Evolutionary conservation across 2,888 invertebrate genomes (phyloP), one percentile per base, ranked within the genome.

Genomic region (Drosophila austrosaltans): DNA sequence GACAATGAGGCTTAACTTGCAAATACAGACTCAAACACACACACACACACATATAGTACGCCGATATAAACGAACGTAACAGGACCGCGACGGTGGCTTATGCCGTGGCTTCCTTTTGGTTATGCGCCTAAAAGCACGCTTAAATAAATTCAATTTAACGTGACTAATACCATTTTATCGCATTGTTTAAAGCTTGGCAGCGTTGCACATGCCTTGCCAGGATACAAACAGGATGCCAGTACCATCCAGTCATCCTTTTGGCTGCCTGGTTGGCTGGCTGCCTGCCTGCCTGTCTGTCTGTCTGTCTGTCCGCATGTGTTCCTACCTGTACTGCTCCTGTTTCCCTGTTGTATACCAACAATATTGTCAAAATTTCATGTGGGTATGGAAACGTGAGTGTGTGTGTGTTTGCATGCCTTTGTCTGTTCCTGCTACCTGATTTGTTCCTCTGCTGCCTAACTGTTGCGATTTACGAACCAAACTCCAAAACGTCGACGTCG

Each of bases 101-200:
- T 68, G 76, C n/a, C 56, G 69, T 66, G 77, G 59, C 63, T 63
- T 75, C 79, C 70, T 62, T 67, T 58, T 54, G 66, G 56, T 70
- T 56, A 69, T 63, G 88, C 84, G 89, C 86, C 88, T 85, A 89
- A 89, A 82, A 82, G 89, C 82, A 78, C 82, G 89, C 89, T 82
- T 87, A 89, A 89, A 86, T 86, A 85, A 86, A 86, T 86, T 86
- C 89, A 87, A 86, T 89, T 86, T 89, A 89, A 87, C 86, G 88
- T 86, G 87, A 87, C 85, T 85, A 85, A 85, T 85, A 82, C 85
- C 85, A 82, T 87, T 85, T 85, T 85, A 85, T 85, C 85, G 85
- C 86, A 87, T 85, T 85, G 85, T 85, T 85, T 85, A 87, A 85
- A 85, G 86, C 86, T 87, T 81, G 81, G 73, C 85, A 81, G 69